A percentile compares a stretch with the other conserved stretches of the same genome.
These are phyloP conservation scores for Orchesellides sinensis DNA, from an alignment of 2,888 invertebrate genomes.

Conservation along the genomic window DNA sequence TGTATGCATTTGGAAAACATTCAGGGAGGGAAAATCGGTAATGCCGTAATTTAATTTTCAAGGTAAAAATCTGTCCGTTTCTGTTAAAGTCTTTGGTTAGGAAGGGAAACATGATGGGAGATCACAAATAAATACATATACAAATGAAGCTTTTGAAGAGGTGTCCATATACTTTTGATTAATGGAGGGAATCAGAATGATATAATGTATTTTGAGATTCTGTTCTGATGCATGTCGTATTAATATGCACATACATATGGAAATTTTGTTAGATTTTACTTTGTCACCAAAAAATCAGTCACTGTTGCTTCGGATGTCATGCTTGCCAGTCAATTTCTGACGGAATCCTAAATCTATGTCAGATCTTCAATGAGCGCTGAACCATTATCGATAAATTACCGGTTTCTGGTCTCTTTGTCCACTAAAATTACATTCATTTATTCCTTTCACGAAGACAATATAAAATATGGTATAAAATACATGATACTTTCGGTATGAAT, in stretches of 20 bases:
- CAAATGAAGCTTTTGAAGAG: slow-evolving; percentile 23
- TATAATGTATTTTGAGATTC: slow-evolving; percentile 15
- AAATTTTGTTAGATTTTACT: too few relatives aligned
- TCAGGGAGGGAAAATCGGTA: slow-evolving; percentile 26
- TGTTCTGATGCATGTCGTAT: too few relatives aligned
- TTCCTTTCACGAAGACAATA: background rate
- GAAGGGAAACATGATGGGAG: background rate
- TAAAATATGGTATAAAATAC: too few relatives aligned
- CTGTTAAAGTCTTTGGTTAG: background rate
- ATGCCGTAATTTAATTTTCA: slow-evolving; percentile 54
- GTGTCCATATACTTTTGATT: slow-evolving; percentile 19
- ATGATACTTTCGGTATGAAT: too few relatives aligned
- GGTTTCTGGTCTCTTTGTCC: slow-evolving; percentile 19
- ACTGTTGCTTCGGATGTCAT: slow-evolving; percentile 47
- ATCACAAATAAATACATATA: too few relatives aligned
- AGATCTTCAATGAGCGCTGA: slow-evolving; percentile 27
- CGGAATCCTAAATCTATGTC: slow-evolving; percentile 24
- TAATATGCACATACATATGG: too few relatives aligned
- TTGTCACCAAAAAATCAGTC: slow-evolving; percentile 23
- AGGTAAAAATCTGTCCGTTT: slow-evolving; percentile 42
- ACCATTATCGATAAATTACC: slow-evolving; percentile 47
- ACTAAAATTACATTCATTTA: background rate
- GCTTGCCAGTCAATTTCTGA: slow-evolving; percentile 36
- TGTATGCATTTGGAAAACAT: background rate
- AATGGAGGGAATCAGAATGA: slow-evolving; percentile 26